phyloP scores from a whole-genome alignment of 2,797 vertebrate species.

The Cirrhinus molitorella region DNA sequence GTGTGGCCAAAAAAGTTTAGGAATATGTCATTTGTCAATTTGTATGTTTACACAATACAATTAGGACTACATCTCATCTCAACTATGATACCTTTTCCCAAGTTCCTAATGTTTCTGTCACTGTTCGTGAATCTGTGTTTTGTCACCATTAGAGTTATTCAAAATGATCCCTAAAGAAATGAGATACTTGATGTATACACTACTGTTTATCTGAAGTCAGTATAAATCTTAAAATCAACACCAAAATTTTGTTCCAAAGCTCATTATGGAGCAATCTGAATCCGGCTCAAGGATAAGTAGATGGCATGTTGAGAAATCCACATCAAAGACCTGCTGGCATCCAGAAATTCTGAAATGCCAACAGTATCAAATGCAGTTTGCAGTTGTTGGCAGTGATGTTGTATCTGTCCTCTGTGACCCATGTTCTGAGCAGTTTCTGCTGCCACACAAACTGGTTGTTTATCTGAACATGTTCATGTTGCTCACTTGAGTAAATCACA shows the following conservation, averaged over 20 bases:
- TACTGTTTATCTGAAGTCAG: neutral
- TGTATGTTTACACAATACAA: neutral
- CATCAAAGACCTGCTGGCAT: slow-evolving; percentile 25
- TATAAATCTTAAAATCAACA: neutral
- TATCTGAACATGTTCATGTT: neutral
- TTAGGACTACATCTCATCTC: neutral
- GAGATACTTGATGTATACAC: neutral
- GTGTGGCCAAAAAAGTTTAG: neutral
- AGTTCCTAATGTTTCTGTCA: neutral
- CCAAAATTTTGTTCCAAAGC: neutral
- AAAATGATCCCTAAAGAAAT: neutral
- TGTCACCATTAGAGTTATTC: neutral
- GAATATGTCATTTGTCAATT: neutral
- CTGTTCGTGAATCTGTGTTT: neutral
- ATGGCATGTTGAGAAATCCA: slow-evolving; percentile 19
- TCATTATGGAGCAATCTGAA: neutral
- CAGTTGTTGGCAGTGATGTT: slow-evolving; percentile 20
- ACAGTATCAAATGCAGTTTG: slow-evolving; percentile 28
- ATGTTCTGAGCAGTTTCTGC: neutral
- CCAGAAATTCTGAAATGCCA: slow-evolving; percentile 8
- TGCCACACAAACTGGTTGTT: neutral
- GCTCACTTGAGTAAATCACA: neutral
- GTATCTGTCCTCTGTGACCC: slow-evolving; percentile 21
- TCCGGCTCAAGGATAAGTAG: neutral
- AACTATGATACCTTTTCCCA: neutral